phyloP scores from a whole-genome alignment of 2,113 vertebrate species.

The Elgaria multicarinata region DNA sequence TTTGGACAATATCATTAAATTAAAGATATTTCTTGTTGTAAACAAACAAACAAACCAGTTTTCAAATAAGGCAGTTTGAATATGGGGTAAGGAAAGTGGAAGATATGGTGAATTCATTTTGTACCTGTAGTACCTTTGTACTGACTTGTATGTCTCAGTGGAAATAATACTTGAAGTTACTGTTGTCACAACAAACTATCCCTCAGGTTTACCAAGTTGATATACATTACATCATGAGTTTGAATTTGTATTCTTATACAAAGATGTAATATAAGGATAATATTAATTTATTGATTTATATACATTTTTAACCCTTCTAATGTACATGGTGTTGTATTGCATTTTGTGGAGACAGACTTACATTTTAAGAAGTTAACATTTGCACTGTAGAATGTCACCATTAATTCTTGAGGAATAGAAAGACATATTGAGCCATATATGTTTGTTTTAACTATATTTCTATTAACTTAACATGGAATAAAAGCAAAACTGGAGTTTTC shows the following conservation, averaged over 20 bases:
- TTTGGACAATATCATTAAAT: neutral
- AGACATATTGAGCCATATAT: neutral
- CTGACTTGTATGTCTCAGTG: constrained; percentile 56
- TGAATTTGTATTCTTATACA: constrained; percentile 62
- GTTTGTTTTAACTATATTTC: neutral
- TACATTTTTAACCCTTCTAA: constrained; percentile 44
- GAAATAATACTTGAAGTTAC: constrained; percentile 54
- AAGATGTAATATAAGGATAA: constrained; percentile 49
- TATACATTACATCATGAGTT: constrained; percentile 59
- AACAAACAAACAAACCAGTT: neutral
- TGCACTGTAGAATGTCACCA: constrained; percentile 2
- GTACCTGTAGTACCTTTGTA: constrained; percentile 55
- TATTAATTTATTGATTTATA: constrained; percentile 50
- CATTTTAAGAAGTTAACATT: constrained; percentile 50
- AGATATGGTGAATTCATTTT: constrained; percentile 52
- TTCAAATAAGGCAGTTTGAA: neutral
- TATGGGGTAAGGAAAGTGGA: constrained; percentile 20
- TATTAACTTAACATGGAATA: neutral
- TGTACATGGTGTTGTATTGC: constrained; percentile 23
- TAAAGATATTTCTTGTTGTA: neutral
- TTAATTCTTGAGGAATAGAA: neutral
- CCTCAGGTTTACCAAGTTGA: constrained; percentile 38
- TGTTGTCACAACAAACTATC: constrained; percentile 70
- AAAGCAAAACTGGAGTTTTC: neutral
- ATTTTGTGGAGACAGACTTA: too few species aligned